Percentiles rank a stretch among this genome's conserved stretches.
Conservation (phyloP, 2,888 invertebrate species). For the Lamellibrachia columna region DNA sequence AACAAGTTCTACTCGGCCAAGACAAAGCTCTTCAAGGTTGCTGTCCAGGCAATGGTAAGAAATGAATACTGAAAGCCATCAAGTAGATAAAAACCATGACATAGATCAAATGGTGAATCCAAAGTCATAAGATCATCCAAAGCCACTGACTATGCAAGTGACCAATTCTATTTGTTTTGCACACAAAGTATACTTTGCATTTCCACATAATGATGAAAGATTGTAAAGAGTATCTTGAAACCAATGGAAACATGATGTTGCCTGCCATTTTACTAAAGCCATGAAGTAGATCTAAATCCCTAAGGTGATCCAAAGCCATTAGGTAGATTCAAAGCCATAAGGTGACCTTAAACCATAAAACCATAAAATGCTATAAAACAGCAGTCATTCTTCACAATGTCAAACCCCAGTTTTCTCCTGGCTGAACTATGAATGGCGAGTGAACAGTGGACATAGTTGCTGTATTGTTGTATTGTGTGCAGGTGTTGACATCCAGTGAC, state of each 20-base stretch:
- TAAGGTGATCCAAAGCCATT: too few species aligned
- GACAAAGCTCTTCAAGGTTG: constrained; percentile 50
- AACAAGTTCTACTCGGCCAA: constrained; percentile 50
- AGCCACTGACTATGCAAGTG: background rate
- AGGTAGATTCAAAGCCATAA: too few species aligned
- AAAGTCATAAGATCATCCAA: too few species aligned
- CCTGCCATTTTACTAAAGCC: background rate
- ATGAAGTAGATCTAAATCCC: too few species aligned
- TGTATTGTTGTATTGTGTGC: constrained; percentile 7
- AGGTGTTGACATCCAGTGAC: constrained; percentile 50
- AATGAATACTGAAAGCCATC: background rate
- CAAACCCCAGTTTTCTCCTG: too few species aligned
- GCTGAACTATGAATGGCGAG: too few species aligned
- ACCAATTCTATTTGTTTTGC: background rate
- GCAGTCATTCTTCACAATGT: too few species aligned
- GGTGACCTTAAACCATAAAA: too few species aligned
- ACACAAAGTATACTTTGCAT: background rate
- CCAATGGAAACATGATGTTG: background rate
- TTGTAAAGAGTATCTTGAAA: background rate
- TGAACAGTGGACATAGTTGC: background rate
- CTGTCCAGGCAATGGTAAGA: constrained; percentile 49
- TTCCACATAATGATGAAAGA: background rate
- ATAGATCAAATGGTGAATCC: background rate
- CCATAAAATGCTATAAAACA: too few species aligned
- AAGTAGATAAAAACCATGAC: too few species aligned